phyloP scores from a whole-genome alignment of 2,797 vertebrate species.

The Eulemur rubriventer region DNA sequence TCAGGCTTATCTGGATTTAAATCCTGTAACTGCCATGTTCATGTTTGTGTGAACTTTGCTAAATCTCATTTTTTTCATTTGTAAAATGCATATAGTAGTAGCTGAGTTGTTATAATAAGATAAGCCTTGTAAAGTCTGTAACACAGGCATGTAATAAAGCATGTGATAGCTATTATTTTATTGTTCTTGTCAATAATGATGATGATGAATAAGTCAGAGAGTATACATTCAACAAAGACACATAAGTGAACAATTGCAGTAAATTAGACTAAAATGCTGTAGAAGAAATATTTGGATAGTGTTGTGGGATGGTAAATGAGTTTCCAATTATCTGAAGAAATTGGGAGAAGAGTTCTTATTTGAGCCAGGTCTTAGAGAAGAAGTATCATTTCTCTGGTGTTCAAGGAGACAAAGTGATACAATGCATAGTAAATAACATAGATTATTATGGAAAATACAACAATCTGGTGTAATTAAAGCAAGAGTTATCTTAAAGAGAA shows the following conservation, averaged over 20 bases:
- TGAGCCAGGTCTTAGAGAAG: neutral
- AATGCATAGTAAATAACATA: neutral
- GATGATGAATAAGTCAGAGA: neutral
- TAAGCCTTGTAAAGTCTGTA: neutral
- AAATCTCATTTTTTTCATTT: neutral
- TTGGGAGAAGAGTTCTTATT: neutral
- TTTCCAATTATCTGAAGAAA: slow-evolving; percentile 34
- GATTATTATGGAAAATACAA: neutral
- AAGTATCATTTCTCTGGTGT: neutral
- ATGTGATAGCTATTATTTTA: neutral
- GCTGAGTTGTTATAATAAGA: neutral
- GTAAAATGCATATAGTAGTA: neutral
- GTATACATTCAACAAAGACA: neutral
- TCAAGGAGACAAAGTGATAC: neutral
- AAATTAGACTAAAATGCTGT: neutral
- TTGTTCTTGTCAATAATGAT: neutral
- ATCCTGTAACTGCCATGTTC: neutral
- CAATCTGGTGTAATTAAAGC: neutral
- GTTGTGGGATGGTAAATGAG: neutral
- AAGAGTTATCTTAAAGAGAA: neutral
- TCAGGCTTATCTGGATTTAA: neutral
- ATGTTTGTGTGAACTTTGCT: neutral
- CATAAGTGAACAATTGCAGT: neutral
- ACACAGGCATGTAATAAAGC: neutral
- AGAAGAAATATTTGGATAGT: neutral